phyloP scores from a whole-genome alignment of 2,888 invertebrate genomes.

The Seira musarum region DNA sequence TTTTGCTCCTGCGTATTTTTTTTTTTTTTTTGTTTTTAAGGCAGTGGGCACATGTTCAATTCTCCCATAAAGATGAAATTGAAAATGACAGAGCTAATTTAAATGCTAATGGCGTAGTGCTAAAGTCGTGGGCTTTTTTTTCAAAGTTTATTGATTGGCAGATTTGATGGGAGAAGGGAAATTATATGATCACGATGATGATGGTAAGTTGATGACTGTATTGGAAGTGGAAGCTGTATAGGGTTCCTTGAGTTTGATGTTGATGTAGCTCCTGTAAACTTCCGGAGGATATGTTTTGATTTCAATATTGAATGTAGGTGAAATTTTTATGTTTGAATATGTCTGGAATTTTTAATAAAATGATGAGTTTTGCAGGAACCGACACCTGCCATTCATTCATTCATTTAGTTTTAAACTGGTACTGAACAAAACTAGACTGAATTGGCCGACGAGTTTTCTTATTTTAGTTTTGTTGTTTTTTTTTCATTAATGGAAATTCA shows the following conservation, averaged over 20 bases:
- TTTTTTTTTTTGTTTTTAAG: not conserved
- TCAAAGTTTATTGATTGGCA: not conserved
- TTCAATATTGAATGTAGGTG: not conserved
- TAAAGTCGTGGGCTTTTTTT: not conserved
- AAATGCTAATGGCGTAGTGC: conserved; percentile 9
- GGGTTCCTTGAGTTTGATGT: too few species aligned
- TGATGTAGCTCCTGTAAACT: too few species aligned
- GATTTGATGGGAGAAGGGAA: not conserved
- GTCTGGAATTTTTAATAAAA: too few species aligned
- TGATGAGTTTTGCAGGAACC: not conserved
- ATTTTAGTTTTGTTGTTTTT: not conserved
- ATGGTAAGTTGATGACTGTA: too few species aligned
- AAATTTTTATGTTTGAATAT: not conserved
- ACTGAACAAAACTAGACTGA: not conserved
- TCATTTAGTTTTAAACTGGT: too few species aligned
- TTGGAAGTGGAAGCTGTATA: too few species aligned
- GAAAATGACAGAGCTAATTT: conserved; percentile 19
- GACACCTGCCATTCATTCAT: conserved; percentile 13
- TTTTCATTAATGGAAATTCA: not conserved
- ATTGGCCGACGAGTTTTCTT: too few species aligned
- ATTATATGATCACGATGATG: too few species aligned
- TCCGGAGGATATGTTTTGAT: too few species aligned
- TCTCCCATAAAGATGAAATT: not conserved
- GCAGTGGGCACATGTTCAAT: not conserved
- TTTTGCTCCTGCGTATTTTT: not conserved